Conservation (phyloP, 1,140 invertebrate genomes). For the Zaprionus nigranus region DNA sequence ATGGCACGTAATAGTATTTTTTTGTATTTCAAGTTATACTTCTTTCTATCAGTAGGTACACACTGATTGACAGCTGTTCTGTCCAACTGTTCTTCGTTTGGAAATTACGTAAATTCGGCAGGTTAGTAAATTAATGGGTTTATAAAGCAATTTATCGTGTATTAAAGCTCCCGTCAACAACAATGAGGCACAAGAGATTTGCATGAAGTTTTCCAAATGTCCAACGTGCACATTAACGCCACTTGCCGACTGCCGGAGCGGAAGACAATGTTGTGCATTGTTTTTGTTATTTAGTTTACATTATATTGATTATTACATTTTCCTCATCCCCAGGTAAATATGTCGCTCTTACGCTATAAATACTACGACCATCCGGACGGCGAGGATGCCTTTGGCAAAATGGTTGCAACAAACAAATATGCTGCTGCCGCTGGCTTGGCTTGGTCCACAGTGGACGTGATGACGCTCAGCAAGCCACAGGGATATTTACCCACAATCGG, state of each 20-base stretch:
- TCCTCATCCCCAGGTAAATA: conserved; percentile 50
- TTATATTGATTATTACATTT: not conserved
- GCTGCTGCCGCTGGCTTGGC: conserved; percentile 85
- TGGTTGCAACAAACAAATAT: conserved; percentile 87
- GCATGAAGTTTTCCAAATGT: not conserved
- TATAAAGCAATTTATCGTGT: conserved; percentile 7
- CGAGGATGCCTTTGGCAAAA: conserved; percentile 87
- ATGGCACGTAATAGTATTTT: conserved; percentile 24
- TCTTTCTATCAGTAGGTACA: conserved; percentile 22
- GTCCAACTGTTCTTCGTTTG: conserved; percentile 35
- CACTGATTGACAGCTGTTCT: conserved; percentile 60
- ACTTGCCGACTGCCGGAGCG: not conserved
- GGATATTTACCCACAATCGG: conserved; percentile 85
- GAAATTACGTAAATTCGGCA: conserved; percentile 79
- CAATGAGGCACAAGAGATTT: not conserved
- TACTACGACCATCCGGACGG: conserved; percentile 91
- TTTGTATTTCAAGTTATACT: conserved; percentile 4
- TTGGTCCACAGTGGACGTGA: conserved; percentile 86
- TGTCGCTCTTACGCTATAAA: conserved; percentile 77
- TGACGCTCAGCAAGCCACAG: conserved; percentile 86
- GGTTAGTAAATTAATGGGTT: conserved; percentile 66
- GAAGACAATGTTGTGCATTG: not conserved
- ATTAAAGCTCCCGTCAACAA: accelerated
- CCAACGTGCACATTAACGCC: not conserved
- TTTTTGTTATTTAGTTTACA: conserved; percentile 21